Conservation (phyloP, 2,888 invertebrate genomes). For the Apantesis nais region DNA sequence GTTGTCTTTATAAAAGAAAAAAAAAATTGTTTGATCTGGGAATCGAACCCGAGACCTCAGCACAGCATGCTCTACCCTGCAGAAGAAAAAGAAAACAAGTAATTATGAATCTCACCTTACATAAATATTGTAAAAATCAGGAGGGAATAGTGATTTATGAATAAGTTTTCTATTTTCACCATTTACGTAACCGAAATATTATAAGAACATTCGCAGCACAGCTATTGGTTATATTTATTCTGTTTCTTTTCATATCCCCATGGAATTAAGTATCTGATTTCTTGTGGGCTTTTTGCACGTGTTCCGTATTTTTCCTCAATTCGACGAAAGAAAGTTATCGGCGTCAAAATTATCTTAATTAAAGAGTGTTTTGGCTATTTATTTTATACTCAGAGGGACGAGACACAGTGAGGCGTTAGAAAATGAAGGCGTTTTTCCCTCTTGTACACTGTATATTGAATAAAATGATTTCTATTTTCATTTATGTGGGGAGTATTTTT, state of each 20-base stretch:
- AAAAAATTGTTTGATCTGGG: no score
- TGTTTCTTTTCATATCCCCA: conserved; percentile 2
- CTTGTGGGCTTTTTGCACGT: conserved; percentile 22
- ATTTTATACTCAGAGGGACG: conserved; percentile 18
- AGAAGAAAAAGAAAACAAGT: no score
- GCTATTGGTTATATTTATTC: background rate
- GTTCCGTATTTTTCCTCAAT: conserved; percentile 38
- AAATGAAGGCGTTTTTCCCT: background rate
- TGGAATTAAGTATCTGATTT: conserved; percentile 9
- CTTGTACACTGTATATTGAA: background rate
- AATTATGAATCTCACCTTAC: background rate
- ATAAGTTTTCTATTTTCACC: background rate
- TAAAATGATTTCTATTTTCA: background rate
- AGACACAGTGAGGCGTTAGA: background rate
- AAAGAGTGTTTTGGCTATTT: conserved; percentile 38
- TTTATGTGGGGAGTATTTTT: background rate
- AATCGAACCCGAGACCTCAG: no score
- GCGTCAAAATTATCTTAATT: conserved; percentile 42
- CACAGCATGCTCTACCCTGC: no score
- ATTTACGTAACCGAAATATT: background rate
- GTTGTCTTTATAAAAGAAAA: no score
- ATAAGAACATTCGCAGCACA: background rate
- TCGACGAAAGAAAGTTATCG: conserved; percentile 41
- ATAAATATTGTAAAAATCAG: background rate
- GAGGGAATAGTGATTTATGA: background rate